Base-by-base conservation (phyloP, 2,113 vertebrate species). In the Sinosuthora webbiana region DNA sequence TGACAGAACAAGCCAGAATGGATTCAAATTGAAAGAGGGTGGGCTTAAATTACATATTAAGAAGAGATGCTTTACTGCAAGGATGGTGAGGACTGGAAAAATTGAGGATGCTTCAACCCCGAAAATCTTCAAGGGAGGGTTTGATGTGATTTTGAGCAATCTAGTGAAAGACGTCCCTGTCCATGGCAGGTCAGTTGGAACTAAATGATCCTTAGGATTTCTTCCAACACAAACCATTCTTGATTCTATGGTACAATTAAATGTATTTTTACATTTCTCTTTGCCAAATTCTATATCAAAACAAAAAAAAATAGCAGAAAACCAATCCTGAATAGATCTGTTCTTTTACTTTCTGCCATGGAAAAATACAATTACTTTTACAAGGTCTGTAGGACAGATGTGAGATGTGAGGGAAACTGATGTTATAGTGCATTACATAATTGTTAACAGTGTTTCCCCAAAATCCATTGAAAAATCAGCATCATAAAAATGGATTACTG, bases 391-490 rank as follows among this genome's bases (percentile, higher is more conserved):
- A 50, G 4, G 35, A 62, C 7, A 35, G 6, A 50, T 21, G 3
- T 9, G 7, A 33, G 37, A 39, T 39, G 16, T 27, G 6, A 64
- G 33, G 18, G 15, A 60, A 88, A 70, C 2, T 22, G 11, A 39
- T 18, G 9, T 9, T 53, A 42, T 28, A 49, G 7, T 73, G 12
- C 2, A 5, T 56, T 62, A 50, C 10, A 7, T 13, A 45, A 33
- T 41, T 35, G 4, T 25, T 83, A 41, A 41, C 0, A 16, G 7
- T 31, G 6, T 50, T 79, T 56, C 8, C 21, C 9, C 21, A 15
- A 78, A 45, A 78, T 30, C 15, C 19, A 6, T 33, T 13, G 37
- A 57, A 63, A 68, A 83, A 50, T 10, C 0, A 0, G 2, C 15
- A 56, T 44, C 9, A 35, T 28, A 68, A 33, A 73, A 78, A 52